Percentiles rank a stretch among this genome's conserved stretches.
Evolutionary conservation across 2,797 vertebrate genomes (phyloP).

Genomic region (Fratercula arctica): DNA sequence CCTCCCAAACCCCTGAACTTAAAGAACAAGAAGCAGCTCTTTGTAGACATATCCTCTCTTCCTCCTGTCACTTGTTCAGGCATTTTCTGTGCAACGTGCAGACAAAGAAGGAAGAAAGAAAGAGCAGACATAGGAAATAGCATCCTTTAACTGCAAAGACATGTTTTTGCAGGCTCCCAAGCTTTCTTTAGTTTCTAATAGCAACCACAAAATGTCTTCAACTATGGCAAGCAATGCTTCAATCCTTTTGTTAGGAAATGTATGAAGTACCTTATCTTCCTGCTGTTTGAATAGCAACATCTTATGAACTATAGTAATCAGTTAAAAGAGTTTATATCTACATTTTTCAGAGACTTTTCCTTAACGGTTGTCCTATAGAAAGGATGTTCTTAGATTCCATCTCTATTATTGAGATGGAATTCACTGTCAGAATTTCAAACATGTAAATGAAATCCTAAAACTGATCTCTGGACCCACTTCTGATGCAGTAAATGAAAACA

Average conservation of each 20-base stretch:
- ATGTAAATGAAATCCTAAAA: background rate
- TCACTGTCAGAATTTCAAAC: background rate
- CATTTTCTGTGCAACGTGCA: background rate
- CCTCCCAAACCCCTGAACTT: too few species aligned
- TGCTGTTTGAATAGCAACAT: constrained; percentile 35
- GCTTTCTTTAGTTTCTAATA: constrained; percentile 65
- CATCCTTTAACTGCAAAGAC: constrained; percentile 2
- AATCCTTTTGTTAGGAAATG: constrained; percentile 36
- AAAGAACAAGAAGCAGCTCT: background rate
- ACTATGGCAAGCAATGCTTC: constrained; percentile 42
- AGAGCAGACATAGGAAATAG: constrained; percentile 14
- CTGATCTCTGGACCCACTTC: background rate
- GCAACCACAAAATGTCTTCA: constrained; percentile 67
- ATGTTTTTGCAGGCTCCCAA: constrained; percentile 45
- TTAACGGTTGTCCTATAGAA: constrained; percentile 3
- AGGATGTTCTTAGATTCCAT: background rate
- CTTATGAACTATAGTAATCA: background rate
- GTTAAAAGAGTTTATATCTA: constrained; percentile 11
- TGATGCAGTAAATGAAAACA: background rate
- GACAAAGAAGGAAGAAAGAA: constrained; percentile 35
- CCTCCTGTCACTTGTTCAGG: background rate
- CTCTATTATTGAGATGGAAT: background rate
- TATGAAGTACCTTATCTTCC: constrained; percentile 32
- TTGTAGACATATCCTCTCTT: background rate
- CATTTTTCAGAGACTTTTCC: constrained; percentile 22